Base-by-base conservation (phyloP, 2,888 invertebrate species). In the Scaptomyza polygonia region DNA sequence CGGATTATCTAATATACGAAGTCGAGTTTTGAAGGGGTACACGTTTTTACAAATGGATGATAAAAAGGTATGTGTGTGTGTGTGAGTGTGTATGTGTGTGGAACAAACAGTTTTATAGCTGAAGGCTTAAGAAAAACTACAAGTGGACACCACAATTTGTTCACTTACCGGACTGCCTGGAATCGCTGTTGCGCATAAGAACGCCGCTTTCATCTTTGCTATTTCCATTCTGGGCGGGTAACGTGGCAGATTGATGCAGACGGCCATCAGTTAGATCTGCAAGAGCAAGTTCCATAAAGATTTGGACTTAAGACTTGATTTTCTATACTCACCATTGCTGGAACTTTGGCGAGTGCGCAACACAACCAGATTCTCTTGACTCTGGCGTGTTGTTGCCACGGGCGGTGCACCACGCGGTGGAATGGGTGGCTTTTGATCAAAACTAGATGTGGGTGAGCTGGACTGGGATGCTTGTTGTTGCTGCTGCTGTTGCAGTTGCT, bases 341-440 rank as follows among this genome's bases (percentile, higher is more conserved):
- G 80, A 79, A 77, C 86, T 89, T 71, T 82, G 83, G 40, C 90
- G 90, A 77, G 86, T 88, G 51, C 92, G 85, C 65, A 91, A 54
- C 27, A 79, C 77, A n/a, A 90, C 90, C 63, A 90, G 72, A 69
- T 89, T 91, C 63, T 88, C 92, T 77, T 83, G 92, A 83, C 88
- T 92, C 91, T 89, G 92, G 48, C 92, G 89, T 53, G 89, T 87
- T 52, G 93, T 94, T 56, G 93, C 91, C 36, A 93, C 93, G 8
- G 94, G 94, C 9, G 94, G 93, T 14, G 93, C 93, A 8, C 93
- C 93, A 76, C 94, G 90, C 1, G 94, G 94, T 64, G 94, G 94
- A 71, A 94, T 93, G 0, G 94, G 93, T 39, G 94, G 94, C 75
- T 93, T 93, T 57, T 90, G 91, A 30, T 93, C 93, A 64, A 89